phyloP scores from a whole-genome alignment of 2,113 vertebrate genomes.

The Saguinus imperator region DNA sequence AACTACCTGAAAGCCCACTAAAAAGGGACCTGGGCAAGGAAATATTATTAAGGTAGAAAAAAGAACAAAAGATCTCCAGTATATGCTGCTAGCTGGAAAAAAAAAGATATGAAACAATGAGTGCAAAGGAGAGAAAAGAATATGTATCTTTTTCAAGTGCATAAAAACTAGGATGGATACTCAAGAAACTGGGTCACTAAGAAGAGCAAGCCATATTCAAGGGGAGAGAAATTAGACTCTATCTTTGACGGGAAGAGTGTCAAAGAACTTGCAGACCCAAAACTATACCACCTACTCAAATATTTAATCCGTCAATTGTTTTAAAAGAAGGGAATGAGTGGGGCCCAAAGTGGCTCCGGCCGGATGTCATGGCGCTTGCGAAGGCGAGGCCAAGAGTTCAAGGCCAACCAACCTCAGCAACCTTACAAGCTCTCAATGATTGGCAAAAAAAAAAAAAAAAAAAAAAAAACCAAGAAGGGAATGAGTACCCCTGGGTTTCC shows the following conservation, averaged over 20 bases:
- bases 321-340: background rate
- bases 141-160: background rate
- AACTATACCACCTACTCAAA: background rate
- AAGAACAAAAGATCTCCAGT: background rate
- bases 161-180: background rate
- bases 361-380: too few relatives aligned
- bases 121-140: background rate
- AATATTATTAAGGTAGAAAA: slow-evolving; percentile 27
- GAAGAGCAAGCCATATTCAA: background rate
- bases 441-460: too few relatives aligned
- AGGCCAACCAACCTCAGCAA: too few relatives aligned
- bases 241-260: background rate
- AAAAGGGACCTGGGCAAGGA: background rate
- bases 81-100: background rate
- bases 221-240: background rate
- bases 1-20: background rate
- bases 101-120: background rate
- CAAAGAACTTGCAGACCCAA: background rate
- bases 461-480: too few relatives aligned
- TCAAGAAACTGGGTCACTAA: background rate
- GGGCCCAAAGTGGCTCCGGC: too few relatives aligned
- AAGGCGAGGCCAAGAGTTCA: too few relatives aligned
- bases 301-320: background rate
- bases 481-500: background rate
- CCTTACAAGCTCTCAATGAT: too few relatives aligned